Percentiles rank a stretch among this genome's conserved stretches.
Evolutionary conservation across 2,797 vertebrate species (phyloP).

Genomic region (Mormyrus hasselquistii): DNA sequence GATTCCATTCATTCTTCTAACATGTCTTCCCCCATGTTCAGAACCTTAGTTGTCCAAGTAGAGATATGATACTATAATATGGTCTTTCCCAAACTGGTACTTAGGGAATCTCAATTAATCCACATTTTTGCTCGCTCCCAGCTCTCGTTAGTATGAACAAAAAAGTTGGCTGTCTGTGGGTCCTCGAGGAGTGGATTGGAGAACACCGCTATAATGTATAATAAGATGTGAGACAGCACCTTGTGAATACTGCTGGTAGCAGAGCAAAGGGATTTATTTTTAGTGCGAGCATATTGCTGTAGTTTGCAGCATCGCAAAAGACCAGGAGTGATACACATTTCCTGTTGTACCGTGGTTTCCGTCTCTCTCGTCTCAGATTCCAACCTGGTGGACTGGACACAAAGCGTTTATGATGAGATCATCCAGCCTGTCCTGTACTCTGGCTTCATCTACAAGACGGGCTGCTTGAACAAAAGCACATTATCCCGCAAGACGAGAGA

Average conservation of each 20-base stretch:
- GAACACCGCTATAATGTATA: neutral
- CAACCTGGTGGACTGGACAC: neutral
- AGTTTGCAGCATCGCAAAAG: neutral
- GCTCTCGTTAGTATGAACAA: neutral
- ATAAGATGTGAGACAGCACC: neutral
- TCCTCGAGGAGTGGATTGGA: neutral
- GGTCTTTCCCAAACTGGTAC: neutral
- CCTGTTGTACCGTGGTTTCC: neutral
- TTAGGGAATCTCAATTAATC: neutral
- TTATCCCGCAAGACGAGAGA: slow-evolving; percentile 68
- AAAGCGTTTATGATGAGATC: slow-evolving; percentile 86
- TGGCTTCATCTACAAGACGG: slow-evolving; percentile 75
- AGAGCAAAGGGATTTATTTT: neutral
- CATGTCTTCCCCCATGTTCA: neutral
- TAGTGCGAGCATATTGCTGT: neutral
- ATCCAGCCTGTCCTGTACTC: slow-evolving; percentile 75
- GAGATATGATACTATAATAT: neutral
- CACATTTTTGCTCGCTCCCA: neutral
- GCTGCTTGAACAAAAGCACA: slow-evolving; percentile 51
- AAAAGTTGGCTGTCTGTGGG: neutral
- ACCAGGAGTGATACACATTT: neutral
- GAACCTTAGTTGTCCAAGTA: neutral
- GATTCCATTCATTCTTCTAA: neutral
- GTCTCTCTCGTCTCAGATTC: slow-evolving; percentile 8
- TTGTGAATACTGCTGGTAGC: neutral